Base-by-base conservation (phyloP, 1,140 invertebrate genomes). In the Solenopsis invicta region DNA sequence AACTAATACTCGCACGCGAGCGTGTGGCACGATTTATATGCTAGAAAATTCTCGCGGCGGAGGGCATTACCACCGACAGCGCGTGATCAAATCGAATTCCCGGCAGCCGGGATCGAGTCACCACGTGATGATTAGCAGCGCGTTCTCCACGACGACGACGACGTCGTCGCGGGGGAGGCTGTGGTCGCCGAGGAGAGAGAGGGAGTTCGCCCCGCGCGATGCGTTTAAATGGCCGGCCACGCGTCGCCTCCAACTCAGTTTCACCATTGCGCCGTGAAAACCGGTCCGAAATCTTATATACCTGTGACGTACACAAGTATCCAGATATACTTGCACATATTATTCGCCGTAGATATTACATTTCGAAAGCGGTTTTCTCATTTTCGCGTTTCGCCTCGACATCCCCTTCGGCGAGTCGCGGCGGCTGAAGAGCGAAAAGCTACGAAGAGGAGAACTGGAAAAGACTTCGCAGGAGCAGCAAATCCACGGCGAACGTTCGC, bases 151-250 rank as follows among this genome's bases (percentile, higher is more conserved):
- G 29, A 29, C 29, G 29, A 29, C 29, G 29, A 29, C 29, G 72
- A 10, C 80, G 54, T 75, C 80, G 59, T 34, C 54, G 80, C 80
- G 80, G 54, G 69, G 80, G 80, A 84, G 80, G 69, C 69, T 84
- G 80, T 50, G 54, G 77, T 71, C 77, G 64, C 16, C 4, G 41
- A 61, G 24, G 29, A 84, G 54, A 75, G 54, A 84, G 80, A 84
- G 80, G 41, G 80, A 62, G 69, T 24, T 45, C 12, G 78, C 64
- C 64, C 78, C 78, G n/a, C 87, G 81, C 87, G 80, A 87, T 67
- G 82, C 90, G 85, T 92, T 92, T 93, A 92, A 92, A 93, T 91
- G 87, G 67, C 85, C 74, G 72, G 29, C 18, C 77, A 87, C 69
- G 59, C 67, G 72, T 85, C 86, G 77, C 66, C 59, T 82, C 41